Evolutionary conservation across 2,113 vertebrate species (phyloP), one percentile per base, ranked within the genome.

Genomic region (Grus americana): DNA sequence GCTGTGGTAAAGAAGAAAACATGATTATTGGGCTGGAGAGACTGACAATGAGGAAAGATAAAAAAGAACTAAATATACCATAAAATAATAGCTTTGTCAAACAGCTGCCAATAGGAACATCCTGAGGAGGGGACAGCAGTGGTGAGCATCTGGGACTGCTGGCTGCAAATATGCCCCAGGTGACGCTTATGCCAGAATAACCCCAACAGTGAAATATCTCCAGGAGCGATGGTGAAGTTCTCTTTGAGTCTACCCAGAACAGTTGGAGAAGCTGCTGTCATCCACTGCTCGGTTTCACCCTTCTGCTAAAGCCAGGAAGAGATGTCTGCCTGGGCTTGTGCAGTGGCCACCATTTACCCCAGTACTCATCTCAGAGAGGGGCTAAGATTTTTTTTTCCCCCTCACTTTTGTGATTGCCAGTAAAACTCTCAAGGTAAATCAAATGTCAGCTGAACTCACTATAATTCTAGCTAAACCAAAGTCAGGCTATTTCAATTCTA

Each of bases 1-100:
- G 81, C 92, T 94, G 57, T 62, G 52, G 82, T 70, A 93, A 72
- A 88, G 90, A 90, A 88, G 84, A 93, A 95, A 96, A 93, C 59
- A 95, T 44, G 65, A 95, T 96, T 92, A 97, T 54, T 95, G 59
- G 34, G 27, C 59, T 88, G 63, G 26, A 63, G 54, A 94, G 74
- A 94, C 49, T 75, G 85, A 78, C 55, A 78, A 74, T 58, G 47
- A 78, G 54, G 11, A 75, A 92, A 93, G 55, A 92, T 87, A 79
- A 70, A 84, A 88, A 92, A 90, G 9, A 96, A 68, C 65, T 85
- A 95, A 94, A 90, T 86, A 70, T 55, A 89, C 57, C 70, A 85
- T 92, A 95, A 92, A 93, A 92, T 46, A 83, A 79, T 47, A 84
- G 40, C 40, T 79, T 85, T 38, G 66, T 73, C 55, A 76, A 86